Evolutionary conservation across 2,797 vertebrate species (phyloP).

Genomic region (Sitta carolinensis): DNA sequence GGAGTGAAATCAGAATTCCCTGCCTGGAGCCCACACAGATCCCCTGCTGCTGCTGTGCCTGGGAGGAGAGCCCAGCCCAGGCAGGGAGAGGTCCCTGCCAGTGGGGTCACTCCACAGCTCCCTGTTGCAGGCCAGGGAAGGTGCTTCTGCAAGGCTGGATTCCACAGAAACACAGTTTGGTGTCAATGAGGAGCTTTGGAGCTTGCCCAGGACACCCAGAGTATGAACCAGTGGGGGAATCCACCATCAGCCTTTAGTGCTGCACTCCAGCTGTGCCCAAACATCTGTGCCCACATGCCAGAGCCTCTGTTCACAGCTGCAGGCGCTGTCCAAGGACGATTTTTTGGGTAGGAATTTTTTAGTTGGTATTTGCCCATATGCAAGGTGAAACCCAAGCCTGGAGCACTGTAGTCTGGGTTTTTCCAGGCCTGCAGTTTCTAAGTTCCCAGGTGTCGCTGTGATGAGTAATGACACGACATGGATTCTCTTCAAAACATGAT

Average conservation of each 20-base stretch:
- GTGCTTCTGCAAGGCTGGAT: background rate
- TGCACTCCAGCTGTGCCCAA: background rate
- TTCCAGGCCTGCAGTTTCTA: no score
- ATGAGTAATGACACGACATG: no score
- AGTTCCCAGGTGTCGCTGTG: no score
- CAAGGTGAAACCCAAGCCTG: background rate
- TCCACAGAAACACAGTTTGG: background rate
- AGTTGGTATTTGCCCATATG: background rate
- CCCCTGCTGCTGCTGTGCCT: background rate
- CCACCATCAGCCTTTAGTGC: background rate
- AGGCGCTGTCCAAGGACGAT: fast-evolving
- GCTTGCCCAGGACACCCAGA: background rate
- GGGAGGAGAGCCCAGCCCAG: background rate
- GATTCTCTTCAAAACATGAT: no score
- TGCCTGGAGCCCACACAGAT: background rate
- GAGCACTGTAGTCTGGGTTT: no score
- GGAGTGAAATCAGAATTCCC: background rate
- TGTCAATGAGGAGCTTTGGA: background rate
- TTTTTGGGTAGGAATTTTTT: background rate
- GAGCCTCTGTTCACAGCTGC: background rate
- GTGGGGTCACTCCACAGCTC: background rate
- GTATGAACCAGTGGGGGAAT: background rate
- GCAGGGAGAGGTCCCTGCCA: background rate
- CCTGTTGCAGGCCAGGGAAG: background rate
- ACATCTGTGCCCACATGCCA: background rate